Evolutionary conservation across 1,140 invertebrate genomes (phyloP), one percentile per base, ranked within the genome.

Genomic region (Aporrectodea caliginosa): DNA sequence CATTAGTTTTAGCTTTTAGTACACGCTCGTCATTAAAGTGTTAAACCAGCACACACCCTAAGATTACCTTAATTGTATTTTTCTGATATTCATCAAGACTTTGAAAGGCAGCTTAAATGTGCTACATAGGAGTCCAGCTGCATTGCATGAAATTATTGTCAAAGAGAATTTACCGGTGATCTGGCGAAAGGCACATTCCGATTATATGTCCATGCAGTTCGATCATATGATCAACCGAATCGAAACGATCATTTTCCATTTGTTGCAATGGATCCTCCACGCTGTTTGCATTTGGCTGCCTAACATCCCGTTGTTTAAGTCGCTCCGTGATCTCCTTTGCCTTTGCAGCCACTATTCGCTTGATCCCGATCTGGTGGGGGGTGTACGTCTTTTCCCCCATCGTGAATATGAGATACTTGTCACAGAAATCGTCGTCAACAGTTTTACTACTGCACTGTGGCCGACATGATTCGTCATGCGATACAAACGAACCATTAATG

Each of bases 151-250:
- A n/a, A n/a, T n/a, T n/a, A n/a, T n/a, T n/a, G n/a, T n/a, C n/a
- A n/a, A n/a, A n/a, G n/a, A n/a, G 12, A 30, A 43, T 80, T 80
- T 86, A 93, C 92, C 92, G 92, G 82, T 95, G 93, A 89, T 95
- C 94, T 0, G 94, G 94, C 78, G 94, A 95, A 14, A 96, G 88
- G 2, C 92, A 92, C 93, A 96, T 94, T 82, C 94, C 94, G 83
- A 96, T 94, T 77, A 96, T 95, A 85, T 95, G 94, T 0, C 94
- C 94, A 86, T 94, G 93, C 33, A 96, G 88, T 88, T 96, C 94
- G 80, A 96, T 94, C 0, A 94, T 85, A 87, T 94, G 92, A 88
- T 96, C 94, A 16, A 94, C 90, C 84, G 91, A 91, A 86, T 95
- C 93, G 71, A 83, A 84, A 14, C 78, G 77, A 69, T 83, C 82